Conservation (phyloP, 1,140 invertebrate genomes). For the Drosophila subobscura region DNA sequence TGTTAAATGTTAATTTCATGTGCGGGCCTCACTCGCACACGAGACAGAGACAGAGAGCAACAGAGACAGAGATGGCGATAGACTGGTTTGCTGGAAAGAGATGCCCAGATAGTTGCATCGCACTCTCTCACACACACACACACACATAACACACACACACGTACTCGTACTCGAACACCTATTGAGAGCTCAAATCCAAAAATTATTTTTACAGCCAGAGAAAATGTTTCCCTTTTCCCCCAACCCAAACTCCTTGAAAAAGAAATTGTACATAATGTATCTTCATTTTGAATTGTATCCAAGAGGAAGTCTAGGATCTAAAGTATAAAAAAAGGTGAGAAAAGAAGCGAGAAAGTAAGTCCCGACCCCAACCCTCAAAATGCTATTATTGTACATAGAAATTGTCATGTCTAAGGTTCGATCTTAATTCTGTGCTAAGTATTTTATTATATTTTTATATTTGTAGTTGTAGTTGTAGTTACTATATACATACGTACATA, state of each 20-base stretch:
- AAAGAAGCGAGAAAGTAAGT: too few species aligned
- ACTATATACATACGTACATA: background rate
- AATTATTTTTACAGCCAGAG: conserved; percentile 68
- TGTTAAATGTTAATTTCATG: conserved; percentile 55
- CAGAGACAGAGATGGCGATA: conserved; percentile 18
- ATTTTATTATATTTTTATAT: conserved; percentile 26
- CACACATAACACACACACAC: conserved; percentile 26
- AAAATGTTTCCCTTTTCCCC: conserved; percentile 16
- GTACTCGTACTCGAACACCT: conserved; percentile 21
- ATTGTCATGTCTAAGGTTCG: conserved; percentile 44
- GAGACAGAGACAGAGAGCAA: conserved; percentile 21
- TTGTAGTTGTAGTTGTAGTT: conserved; percentile 27
- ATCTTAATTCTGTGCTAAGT: conserved; percentile 46
- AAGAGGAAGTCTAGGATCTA: conserved; percentile 16
- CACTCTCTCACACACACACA: conserved; percentile 17
- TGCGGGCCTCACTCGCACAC: conserved; percentile 50
- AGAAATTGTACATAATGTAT: conserved; percentile 59
- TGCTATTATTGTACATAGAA: conserved; percentile 47
- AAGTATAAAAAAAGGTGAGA: background rate
- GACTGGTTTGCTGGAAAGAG: conserved; percentile 50
- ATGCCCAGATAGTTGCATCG: conserved; percentile 56
- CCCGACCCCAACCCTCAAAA: conserved; percentile 17
- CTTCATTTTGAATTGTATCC: conserved; percentile 41
- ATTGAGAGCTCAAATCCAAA: conserved; percentile 74
- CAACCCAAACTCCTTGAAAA: background rate